A percentile compares a stretch with the other conserved stretches of the same genome.
Conservation (phyloP, 2,113 vertebrate genomes). For the Bujurquina vittata region DNA sequence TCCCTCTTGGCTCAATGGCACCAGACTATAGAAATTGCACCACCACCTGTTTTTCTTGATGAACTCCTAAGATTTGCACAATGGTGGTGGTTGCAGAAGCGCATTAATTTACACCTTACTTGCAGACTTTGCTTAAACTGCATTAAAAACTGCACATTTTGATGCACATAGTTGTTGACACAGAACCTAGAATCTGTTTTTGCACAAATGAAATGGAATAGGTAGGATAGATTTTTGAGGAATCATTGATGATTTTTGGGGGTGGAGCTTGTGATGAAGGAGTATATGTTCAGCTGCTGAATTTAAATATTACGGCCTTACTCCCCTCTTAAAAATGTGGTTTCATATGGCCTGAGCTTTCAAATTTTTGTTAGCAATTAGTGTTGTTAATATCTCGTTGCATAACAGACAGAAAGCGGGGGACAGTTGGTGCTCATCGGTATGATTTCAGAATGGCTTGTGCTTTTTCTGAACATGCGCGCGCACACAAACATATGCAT, state of each 20-base stretch:
- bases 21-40: not conserved
- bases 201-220: not conserved
- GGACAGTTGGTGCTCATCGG: not conserved
- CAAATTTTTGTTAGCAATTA: not conserved
- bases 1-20: not conserved
- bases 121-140: not conserved
- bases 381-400: not conserved
- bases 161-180: not conserved
- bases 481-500: rapidly evolving
- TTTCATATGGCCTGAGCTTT: rapidly evolving
- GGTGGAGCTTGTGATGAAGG: not conserved
- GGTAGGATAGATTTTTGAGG: not conserved
- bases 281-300: not conserved
- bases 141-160: rapidly evolving
- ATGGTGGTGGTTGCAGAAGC: rapidly evolving
- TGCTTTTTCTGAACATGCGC: not conserved
- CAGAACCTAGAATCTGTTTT: too few relatives aligned
- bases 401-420: not conserved
- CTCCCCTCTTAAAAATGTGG: not conserved
- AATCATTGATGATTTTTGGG: not conserved
- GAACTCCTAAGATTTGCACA: not conserved
- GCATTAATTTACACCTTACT: not conserved
- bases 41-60: not conserved
- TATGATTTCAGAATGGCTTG: not conserved
- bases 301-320: not conserved